Base-by-base conservation (phyloP, 2,113 vertebrate species). In the Ctenodactylus gundi region DNA sequence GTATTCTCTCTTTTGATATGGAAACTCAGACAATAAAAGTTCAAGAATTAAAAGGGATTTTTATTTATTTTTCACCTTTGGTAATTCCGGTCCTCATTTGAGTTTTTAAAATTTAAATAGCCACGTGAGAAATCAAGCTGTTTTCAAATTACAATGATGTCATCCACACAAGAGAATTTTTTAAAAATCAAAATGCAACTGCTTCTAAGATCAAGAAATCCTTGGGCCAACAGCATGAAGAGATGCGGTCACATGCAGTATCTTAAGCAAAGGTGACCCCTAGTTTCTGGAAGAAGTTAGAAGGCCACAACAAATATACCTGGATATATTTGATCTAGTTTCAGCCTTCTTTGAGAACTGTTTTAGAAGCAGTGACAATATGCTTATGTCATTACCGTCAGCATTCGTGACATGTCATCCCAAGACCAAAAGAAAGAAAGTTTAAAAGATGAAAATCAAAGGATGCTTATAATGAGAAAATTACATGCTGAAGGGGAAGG, bases 391-490 rank as follows among this genome's bases (percentile, higher is more conserved):
- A 1, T 67, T 49, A 18, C 51, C 85, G 41, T 49, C 29, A 21
- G 44, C 88, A 55, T 76, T 62, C 29, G 1, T 39, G 68, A 86
- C 70, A 57, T 76, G 90, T 83, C 88, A 55, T 70, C 65, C n/a
- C 85, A 78, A 90, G 49, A 85, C 65, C 17, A 36, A 58, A 60
- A 88, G 55, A 81, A 81, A 91, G 83, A 44, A 88, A 88, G 34
- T 83, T 67, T 87, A 72, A 93, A 80, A 62, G 25, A 85, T 41
- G 67, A 77, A 88, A 97, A 82, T 94, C 68, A 83, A 94, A 92
- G 58, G 60, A 90, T 92, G 88, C 91, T 95, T 82, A 62, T 95
- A 96, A 95, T 68, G 88, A 94, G 92, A 95, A 97, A 97, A 94
- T 86, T 92, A 82, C 25, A 90, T 64, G 20, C 78, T 84, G 57